phyloP scores from a whole-genome alignment of 2,797 vertebrate genomes.

The Neopelma chrysocephalum region DNA sequence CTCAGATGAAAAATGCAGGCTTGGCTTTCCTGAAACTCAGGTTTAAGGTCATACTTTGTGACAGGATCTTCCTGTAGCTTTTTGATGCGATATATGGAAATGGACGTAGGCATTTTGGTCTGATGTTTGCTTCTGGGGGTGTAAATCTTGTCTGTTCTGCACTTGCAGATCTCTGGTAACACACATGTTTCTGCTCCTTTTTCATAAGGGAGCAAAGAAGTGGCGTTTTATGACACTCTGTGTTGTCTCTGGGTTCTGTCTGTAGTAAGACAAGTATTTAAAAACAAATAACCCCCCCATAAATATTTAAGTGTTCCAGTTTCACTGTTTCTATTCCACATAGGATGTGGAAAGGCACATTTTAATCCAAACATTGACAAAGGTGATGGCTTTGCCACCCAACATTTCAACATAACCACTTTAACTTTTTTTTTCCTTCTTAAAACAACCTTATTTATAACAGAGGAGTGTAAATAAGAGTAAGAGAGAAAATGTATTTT shows the following conservation, averaged over 20 bases:
- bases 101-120: background rate
- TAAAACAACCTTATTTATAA: background rate
- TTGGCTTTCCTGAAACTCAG: background rate
- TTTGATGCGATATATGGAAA: background rate
- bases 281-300: background rate
- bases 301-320: background rate
- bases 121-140: background rate
- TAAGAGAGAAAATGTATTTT: background rate
- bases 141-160: background rate
- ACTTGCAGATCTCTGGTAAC: background rate
- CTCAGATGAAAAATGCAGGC: background rate
- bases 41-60: background rate
- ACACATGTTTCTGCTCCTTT: fast-evolving
- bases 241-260: background rate
- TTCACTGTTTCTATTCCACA: background rate
- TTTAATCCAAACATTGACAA: background rate
- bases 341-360: background rate
- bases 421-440: background rate
- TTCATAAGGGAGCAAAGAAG: background rate
- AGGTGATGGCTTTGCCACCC: background rate
- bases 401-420: background rate
- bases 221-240: background rate
- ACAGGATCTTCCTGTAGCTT: fast-evolving
- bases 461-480: background rate
- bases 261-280: background rate